Evolutionary conservation across 2,113 vertebrate genomes (phyloP), one percentile per base, ranked within the genome.

Genomic region (Clinocottus analis): DNA sequence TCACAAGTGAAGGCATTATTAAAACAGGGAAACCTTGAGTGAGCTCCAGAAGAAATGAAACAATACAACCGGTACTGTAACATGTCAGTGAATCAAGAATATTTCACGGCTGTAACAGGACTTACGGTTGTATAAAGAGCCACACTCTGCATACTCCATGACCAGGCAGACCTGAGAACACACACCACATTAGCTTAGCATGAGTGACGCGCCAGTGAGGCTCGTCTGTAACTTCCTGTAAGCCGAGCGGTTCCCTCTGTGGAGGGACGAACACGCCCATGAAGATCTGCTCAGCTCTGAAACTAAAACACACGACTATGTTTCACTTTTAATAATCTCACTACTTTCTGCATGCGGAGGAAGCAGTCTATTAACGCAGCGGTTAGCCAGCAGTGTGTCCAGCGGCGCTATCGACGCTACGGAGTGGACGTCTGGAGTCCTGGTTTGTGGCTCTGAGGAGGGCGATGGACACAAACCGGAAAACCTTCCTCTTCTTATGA

Each of bases 111-210:
- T 10, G 25, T 16, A n/a, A 41, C 9, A 13, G 56, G 21, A 95
- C 97, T 97, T 90, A 98, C 98, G 96, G 93, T 99, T 99, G 87
- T 99, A 99, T n/a, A 99, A 93, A 61, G 98, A 99, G 74, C 98
- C 98, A 85, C 98, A 97, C 93, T 99, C 98, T 90, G 98, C 98
- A 93, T 97, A 99, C 87, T 99, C 98, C 98, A 99, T 99, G 83
- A 99, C 98, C 88, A 99, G 95, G 95, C 97, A 98, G 23, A 99
- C 98, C 98, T 99, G 85, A 16, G 8, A 43, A 85, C 23, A 87
- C 6, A 85, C 25, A 77, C 3, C 47, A 49, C 47, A 21, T 49
- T 9, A 19, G 17, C 45, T 49, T 8, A 49, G 19, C 45, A 49
- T 21, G 19, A n/a, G n/a, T n/a, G 14, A 49, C 19, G 45, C 45